phyloP scores from a whole-genome alignment of 37 sponge, comb jelly and placozoan genomes.

The Ianthella basta region DNA sequence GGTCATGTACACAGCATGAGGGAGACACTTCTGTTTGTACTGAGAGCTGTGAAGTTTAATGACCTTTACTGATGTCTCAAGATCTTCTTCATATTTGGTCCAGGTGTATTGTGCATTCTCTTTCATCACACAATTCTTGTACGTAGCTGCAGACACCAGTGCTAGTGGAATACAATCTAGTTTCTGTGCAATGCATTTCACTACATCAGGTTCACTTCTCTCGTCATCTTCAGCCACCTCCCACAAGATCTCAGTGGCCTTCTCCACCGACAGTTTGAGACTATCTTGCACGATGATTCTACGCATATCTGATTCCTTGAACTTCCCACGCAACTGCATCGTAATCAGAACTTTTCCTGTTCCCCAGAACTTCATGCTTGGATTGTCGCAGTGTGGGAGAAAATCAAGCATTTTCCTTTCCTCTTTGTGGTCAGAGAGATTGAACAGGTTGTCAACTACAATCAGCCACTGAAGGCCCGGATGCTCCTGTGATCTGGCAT shows the following conservation, averaged over 20 bases:
- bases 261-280: not conserved
- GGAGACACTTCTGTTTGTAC: not conserved
- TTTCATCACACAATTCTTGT: not conserved
- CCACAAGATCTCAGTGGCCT: not conserved
- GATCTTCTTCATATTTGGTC: not conserved
- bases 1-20: not conserved
- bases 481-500: too few relatives aligned
- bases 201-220: not conserved
- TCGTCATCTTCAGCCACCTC: not conserved
- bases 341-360: conserved; percentile 12
- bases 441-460: conserved; percentile 15
- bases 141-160: not conserved
- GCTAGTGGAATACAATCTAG: conserved; percentile 6
- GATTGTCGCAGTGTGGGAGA: not conserved
- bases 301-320: not conserved
- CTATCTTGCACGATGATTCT: not conserved
- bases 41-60: not conserved
- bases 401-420: not conserved
- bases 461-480: conserved; percentile 8
- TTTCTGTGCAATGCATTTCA: not conserved
- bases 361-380: not conserved
- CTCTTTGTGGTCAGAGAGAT: not conserved
- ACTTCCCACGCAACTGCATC: not conserved
- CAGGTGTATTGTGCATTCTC: not conserved
- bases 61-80: not conserved